A percentile compares a stretch with the other conserved stretches of the same genome.
Conservation (phyloP, 2,888 invertebrate species). For the Tricholauxania praeusta region DNA sequence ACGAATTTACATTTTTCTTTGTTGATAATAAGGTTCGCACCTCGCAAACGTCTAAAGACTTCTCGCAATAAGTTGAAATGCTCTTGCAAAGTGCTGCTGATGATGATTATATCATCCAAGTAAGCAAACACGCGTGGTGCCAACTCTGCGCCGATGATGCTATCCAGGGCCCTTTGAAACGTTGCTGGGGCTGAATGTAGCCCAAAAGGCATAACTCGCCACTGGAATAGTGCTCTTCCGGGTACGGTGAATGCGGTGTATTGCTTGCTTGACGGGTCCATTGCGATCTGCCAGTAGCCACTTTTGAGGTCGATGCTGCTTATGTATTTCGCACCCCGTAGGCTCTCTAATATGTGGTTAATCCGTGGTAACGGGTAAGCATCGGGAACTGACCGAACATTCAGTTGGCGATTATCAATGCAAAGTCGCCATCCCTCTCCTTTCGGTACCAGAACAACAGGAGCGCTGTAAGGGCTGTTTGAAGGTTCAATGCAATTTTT, state of each 20-base stretch:
- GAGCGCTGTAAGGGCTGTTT: too few relatives aligned
- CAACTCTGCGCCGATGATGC: not conserved
- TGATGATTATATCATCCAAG: not conserved
- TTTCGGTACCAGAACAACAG: too few relatives aligned
- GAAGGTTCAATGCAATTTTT: too few relatives aligned
- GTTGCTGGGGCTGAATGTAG: constrained; percentile 34
- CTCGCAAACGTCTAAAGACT: not conserved
- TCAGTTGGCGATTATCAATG: too few relatives aligned
- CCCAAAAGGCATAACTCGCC: constrained; percentile 33
- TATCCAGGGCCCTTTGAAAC: constrained; percentile 32
- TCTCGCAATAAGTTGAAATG: not conserved
- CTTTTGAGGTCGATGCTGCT: not conserved
- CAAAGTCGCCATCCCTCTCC: too few relatives aligned
- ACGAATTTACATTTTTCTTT: not conserved
- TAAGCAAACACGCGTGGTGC: not conserved
- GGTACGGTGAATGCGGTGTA: constrained; percentile 38
- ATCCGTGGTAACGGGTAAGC: too few relatives aligned
- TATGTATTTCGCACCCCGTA: too few relatives aligned
- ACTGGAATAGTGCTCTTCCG: constrained; percentile 31
- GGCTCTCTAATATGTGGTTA: too few relatives aligned
- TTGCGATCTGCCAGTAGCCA: constrained; percentile 12
- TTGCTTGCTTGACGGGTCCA: constrained; percentile 12
- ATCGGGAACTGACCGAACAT: too few relatives aligned
- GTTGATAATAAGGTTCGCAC: not conserved
- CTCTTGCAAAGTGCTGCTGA: not conserved